Evolutionary conservation across 2,113 vertebrate genomes (phyloP), one percentile per base, ranked within the genome.

Genomic region (Megaceryle torquata): DNA sequence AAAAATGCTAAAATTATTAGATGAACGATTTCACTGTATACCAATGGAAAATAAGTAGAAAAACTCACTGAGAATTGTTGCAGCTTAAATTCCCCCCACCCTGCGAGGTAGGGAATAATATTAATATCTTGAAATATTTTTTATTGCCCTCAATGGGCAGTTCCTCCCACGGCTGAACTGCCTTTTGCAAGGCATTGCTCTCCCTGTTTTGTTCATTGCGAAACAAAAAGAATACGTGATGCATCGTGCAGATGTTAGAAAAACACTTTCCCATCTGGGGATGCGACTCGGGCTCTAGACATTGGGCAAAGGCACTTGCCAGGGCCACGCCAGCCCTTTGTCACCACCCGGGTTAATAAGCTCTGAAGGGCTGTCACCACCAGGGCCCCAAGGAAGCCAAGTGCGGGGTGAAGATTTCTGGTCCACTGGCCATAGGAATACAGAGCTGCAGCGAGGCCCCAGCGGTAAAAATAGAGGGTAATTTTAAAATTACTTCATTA

Each of bases 211-310:
- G 25, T 67, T 74, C 65, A 5, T 12, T 39, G 46, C 63, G 28
- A 1, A 18, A 6, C 5, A 0, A 6, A 53, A 20, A 31, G 41
- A 39, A 6, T 3, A 0, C 0, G 10, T 29, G 67, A 37, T 35
- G 65, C 37, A 3, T 2, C 19, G 8, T 33, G 63, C 53, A 60
- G 85, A 82, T 56, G 76, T 59, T 69, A 33, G 50, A 28, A 37
- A 39, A 86, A 67, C 76, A 64, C 18, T 44, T 86, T 33, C 39
- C 56, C 19, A 13, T 1, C 51, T 7, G 46, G 71, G 39, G 53
- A 9, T 3, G 21, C 0, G 1, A 44, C 26, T n/a, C 0, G 2
- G 65, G 56, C 1, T 1, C 28, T 8, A 15, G 77, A 33, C 18
- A 0, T 3, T 4, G 41, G 3, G 44, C 16, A 6, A 9, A 35